Conservation (phyloP, 2,888 invertebrate genomes). For the Acanthacorydalis orientalis region DNA sequence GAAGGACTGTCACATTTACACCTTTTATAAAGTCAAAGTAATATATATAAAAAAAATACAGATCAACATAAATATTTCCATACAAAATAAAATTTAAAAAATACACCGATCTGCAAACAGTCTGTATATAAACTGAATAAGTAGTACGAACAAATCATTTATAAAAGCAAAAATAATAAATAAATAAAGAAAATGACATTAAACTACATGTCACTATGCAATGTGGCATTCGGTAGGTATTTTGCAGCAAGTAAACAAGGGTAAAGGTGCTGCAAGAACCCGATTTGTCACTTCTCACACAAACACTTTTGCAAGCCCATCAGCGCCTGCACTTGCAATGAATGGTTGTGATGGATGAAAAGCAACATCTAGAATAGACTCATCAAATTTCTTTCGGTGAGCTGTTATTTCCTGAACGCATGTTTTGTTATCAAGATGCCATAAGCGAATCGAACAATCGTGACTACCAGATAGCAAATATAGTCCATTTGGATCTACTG, state of each 20-base stretch:
- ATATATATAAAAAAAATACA: no score
- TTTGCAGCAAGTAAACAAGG: neutral
- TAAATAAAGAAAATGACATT: no score
- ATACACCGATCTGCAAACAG: no score
- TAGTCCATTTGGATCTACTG: constrained; percentile 95
- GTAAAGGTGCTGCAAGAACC: no score
- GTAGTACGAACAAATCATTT: no score
- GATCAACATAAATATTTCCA: no score
- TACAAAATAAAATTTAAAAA: no score
- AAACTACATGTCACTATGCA: neutral
- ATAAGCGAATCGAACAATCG: constrained; percentile 95
- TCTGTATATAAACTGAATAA: no score
- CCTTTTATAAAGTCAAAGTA: no score
- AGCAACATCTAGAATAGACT: constrained; percentile 96
- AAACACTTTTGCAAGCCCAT: constrained; percentile 97
- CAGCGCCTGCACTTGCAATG: constrained; percentile 98
- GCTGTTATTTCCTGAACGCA: constrained; percentile 99
- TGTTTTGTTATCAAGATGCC: constrained; percentile 98
- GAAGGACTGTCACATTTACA: no score
- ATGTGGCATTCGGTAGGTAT: neutral
- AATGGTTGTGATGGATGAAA: constrained; percentile 98
- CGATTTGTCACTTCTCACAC: constrained; percentile 34
- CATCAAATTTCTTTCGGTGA: constrained; percentile 98
- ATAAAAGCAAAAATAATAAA: no score
- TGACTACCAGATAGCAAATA: constrained; percentile 97